A percentile compares a stretch with the other conserved stretches of the same genome.
These are phyloP conservation scores for Haliaeetus albicilla DNA, from an alignment of 2,797 vertebrate species.

Conservation along the genomic window DNA sequence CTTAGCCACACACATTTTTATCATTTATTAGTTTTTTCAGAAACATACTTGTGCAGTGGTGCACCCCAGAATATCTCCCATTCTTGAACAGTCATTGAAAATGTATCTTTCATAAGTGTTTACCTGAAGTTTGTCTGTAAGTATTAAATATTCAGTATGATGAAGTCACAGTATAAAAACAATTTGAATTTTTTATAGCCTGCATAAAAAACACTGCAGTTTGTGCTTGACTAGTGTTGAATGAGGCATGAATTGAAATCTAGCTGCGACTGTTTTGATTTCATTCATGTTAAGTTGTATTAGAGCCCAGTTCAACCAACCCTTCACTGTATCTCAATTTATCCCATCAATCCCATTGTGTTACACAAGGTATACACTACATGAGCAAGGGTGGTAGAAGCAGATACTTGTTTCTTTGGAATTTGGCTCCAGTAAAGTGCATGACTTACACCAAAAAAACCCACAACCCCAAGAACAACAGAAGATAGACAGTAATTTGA, in stretches of 20 bases:
- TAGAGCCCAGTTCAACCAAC: not conserved
- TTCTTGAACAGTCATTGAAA: not conserved
- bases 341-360: not conserved
- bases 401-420: not conserved
- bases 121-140: not conserved
- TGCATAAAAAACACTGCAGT: not conserved
- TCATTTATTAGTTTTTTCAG: not conserved
- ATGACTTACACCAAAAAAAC: accelerated
- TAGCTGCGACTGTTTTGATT: not conserved
- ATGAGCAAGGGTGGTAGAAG: not conserved
- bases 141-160: not conserved
- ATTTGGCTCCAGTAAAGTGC: not conserved
- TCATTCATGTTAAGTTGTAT: not conserved
- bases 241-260: not conserved
- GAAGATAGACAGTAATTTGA: not conserved
- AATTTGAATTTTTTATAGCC: slow-evolving; percentile 25
- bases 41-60: not conserved
- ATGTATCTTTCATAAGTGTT: not conserved
- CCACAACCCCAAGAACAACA: not conserved
- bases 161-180: not conserved
- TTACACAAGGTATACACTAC: not conserved
- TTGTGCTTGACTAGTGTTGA: not conserved
- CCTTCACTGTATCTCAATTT: not conserved
- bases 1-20: not conserved
- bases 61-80: not conserved